Base-by-base conservation (phyloP, 2,888 invertebrate species). In the Heteropelma amictum region DNA sequence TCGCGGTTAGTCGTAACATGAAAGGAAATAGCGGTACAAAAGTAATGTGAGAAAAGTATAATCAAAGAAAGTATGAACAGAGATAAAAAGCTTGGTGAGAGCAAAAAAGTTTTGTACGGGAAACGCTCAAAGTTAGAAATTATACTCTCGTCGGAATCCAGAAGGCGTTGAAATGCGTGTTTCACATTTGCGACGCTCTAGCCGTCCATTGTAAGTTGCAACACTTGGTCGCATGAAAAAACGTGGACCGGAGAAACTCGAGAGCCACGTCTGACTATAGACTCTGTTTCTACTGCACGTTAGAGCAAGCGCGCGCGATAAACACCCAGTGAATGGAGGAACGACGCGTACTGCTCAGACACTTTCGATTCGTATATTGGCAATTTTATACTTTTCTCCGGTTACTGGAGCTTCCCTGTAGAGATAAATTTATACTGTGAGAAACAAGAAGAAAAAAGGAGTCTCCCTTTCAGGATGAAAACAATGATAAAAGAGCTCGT, bases 261-360 rank as follows among this genome's bases (percentile, higher is more conserved):
- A 65, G 51, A 21, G 19, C 14, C 47, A 54, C 28, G 72, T 61
- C 72, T 61, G 60, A 61, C 54, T 26, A 47, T 17, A 33, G 6
- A 56, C 17, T 8, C 10, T 45, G 17, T 72, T 72, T 67, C 42
- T 28, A 54, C 72, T 61, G 47, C 17, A 5, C 3, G 30, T 26
- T 12, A 38, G 38, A 3, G 35, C 40, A 30, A 3, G 35, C 40
- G 23, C 23, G 28, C 23, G 54, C 6, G 54, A 47, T 61, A 47
- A 14, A 51, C 33, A 7, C 12, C 17, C 12, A 17, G n/a, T 33
- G 19, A 45, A 35, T 35, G 45, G 53, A 26, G 28, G 21, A 60
- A 53, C 33, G 42, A 19, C n/a, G 21, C 28, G 53, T 23, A 35
- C 26, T n/a, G 23, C 35, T 19, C 8, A 23, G 17, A 26, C 38